phyloP scores from a whole-genome alignment of 2,888 invertebrate species.

The Lepetodrilus schrolli region DNA sequence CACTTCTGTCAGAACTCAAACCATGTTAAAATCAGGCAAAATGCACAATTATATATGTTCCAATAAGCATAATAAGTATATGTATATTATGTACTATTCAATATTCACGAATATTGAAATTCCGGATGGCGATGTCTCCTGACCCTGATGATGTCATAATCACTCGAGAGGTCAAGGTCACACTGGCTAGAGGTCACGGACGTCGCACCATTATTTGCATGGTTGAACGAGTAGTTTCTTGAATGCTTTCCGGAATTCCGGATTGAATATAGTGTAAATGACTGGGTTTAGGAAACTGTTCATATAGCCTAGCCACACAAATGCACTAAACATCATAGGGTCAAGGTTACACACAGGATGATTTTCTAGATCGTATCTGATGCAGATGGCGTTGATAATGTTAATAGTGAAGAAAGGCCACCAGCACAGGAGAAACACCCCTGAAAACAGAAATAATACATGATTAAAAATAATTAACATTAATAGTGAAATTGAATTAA shows the following conservation, averaged over 20 bases:
- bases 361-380: conserved; percentile 78
- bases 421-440: conserved; percentile 98
- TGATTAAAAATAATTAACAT: background rate
- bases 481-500: too few relatives aligned
- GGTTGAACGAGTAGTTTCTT: conserved; percentile 85
- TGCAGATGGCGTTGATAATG: conserved; percentile 96
- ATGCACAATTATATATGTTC: too few relatives aligned
- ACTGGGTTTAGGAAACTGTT: conserved; percentile 88
- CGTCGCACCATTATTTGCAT: conserved; percentile 37
- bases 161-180: conserved; percentile 20
- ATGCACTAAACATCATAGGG: conserved; percentile 76
- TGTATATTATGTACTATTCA: too few relatives aligned
- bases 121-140: too few relatives aligned
- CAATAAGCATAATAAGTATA: too few relatives aligned
- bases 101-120: too few relatives aligned
- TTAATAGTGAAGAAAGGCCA: conserved; percentile 99
- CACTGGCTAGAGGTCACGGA: background rate
- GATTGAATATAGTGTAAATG: conserved; percentile 75
- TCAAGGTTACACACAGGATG: conserved; percentile 82
- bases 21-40: too few relatives aligned
- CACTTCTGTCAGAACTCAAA: too few relatives aligned
- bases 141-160: too few relatives aligned
- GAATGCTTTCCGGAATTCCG: conserved; percentile 97
- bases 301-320: conserved; percentile 99
- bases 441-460: conserved; percentile 79